Base-by-base conservation (phyloP, 2,888 invertebrate genomes). In the Netelia virgata region DNA sequence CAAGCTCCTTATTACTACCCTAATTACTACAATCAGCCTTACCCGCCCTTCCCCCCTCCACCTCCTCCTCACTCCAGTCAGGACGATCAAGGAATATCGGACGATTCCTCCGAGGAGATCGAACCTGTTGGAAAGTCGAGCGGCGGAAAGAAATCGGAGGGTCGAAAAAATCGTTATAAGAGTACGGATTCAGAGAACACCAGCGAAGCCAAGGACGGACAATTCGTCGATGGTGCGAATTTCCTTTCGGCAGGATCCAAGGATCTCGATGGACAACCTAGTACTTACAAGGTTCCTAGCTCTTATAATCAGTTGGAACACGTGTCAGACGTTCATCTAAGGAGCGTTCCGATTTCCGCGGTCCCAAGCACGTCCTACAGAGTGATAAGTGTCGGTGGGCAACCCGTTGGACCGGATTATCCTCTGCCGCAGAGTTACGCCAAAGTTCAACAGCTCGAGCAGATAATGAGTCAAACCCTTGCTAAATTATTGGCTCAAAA, bases 181-280 rank as follows among this genome's bases (percentile, higher is more conserved):
- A 72, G 75, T 23, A 57, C 85, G 1, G 86, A 89, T 10, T 70
- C 85, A 1, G 87, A 88, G 9, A 72, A 43, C 55, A 77, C 55
- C 64, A 36, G 74, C 0, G 89, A 90, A 1, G 36, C 83, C 0
- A 86, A 86, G 20, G 87, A 87, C 0, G 88, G 79, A 20, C 90
- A 90, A n/a, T 92, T 89, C 73, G 86, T 91, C 3, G 93, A 93
- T 63, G 92, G 90, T 0, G 89, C 75, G 1, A 93, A 93, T 68
- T 92, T 89, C 69, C 86, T 93, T 14, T 88, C 91, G 0, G 88
- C 88, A 0, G 89, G 72, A 5, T 73, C 88, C 1, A 92, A 90
- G 61, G 93, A 93, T 59, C 87, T 92, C 10, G 92, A 92, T 20
- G 84, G 88, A 1, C 91, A 92, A 11, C 88, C 93, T 0, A 91